Evolutionary conservation across 2,888 invertebrate species (phyloP).

Genomic region (Orthosia gothica): DNA sequence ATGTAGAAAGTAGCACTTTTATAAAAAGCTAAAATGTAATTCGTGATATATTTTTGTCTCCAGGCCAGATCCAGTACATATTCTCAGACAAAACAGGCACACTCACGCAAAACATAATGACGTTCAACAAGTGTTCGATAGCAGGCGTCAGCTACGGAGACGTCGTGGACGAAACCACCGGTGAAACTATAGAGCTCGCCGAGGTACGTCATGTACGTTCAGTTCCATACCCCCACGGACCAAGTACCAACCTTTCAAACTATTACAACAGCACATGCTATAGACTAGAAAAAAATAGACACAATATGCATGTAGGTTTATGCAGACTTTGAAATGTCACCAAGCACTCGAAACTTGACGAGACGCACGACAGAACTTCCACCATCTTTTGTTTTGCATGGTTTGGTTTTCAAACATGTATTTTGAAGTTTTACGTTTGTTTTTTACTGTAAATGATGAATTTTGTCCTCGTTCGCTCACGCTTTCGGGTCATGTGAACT

Average conservation of each 20-base stretch:
- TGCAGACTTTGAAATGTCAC: slow-evolving; percentile 64
- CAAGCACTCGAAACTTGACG: slow-evolving; percentile 61
- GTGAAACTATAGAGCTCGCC: slow-evolving; percentile 96
- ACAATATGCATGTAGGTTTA: slow-evolving; percentile 67
- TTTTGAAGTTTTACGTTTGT: slow-evolving; percentile 63
- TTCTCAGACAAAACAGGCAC: slow-evolving; percentile 99
- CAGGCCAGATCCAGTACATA: slow-evolving; percentile 99
- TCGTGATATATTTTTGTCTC: slow-evolving; percentile 55
- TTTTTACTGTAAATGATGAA: slow-evolving; percentile 65
- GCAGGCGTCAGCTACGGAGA: slow-evolving; percentile 98
- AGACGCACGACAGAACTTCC: slow-evolving; percentile 73
- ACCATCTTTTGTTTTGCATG: slow-evolving; percentile 79
- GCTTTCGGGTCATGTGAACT: slow-evolving; percentile 80
- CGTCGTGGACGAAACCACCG: slow-evolving; percentile 96
- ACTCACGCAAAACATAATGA: slow-evolving; percentile 99
- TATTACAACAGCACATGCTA: slow-evolving; percentile 70
- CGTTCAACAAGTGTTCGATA: slow-evolving; percentile 99
- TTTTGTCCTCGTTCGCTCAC: slow-evolving; percentile 77
- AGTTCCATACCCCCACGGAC: slow-evolving; percentile 20
- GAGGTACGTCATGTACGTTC: slow-evolving; percentile 92
- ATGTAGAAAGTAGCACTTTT: too few relatives aligned
- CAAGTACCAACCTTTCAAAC: slow-evolving; percentile 49
- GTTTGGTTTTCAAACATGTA: slow-evolving; percentile 69
- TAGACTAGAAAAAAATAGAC: slow-evolving; percentile 68
- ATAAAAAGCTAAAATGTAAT: neutral